These are phyloP conservation scores for Atherinomorus stipes DNA, from an alignment of 2,113 vertebrate species.

Conservation along the genomic window DNA sequence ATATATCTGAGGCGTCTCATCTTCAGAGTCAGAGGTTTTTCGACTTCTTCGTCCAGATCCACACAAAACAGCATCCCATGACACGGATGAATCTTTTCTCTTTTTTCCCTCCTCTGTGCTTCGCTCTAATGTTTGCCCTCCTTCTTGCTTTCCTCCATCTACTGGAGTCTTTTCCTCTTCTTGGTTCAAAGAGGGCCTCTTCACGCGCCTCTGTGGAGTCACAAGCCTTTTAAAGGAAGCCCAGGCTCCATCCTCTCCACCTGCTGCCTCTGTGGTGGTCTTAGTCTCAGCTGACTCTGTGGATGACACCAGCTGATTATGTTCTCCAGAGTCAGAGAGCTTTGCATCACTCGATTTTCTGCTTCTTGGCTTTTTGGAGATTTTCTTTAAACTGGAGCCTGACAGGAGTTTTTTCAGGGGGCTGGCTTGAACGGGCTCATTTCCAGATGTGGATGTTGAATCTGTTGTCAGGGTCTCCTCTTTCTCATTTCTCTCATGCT, in stretches of 20 bases:
- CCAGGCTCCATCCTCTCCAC: conserved; percentile 87
- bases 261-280: conserved; percentile 79
- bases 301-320: conserved; percentile 76
- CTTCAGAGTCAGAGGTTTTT: conserved; percentile 89
- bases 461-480: neutral
- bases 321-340: conserved; percentile 78
- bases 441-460: conserved; percentile 37
- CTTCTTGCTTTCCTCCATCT: conserved; percentile 82
- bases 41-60: conserved; percentile 90
- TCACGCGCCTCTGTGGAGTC: conserved; percentile 88
- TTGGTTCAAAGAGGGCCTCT: conserved; percentile 75
- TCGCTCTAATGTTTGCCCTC: conserved; percentile 81
- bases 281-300: conserved; percentile 84
- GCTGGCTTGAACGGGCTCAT: conserved; percentile 85
- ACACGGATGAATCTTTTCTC: conserved; percentile 89
- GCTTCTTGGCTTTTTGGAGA: conserved; percentile 87
- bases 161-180: conserved; percentile 78
- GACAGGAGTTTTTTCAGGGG: conserved; percentile 91
- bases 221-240: conserved; percentile 93
- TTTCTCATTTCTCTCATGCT: conserved; percentile 34
- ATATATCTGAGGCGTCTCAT: conserved; percentile 80
- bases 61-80: conserved; percentile 95
- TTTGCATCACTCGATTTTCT: conserved; percentile 80
- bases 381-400: conserved; percentile 86
- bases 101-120: conserved; percentile 87